phyloP scores from a whole-genome alignment of 2,797 vertebrate species.

The Sphenodon punctatus region DNA sequence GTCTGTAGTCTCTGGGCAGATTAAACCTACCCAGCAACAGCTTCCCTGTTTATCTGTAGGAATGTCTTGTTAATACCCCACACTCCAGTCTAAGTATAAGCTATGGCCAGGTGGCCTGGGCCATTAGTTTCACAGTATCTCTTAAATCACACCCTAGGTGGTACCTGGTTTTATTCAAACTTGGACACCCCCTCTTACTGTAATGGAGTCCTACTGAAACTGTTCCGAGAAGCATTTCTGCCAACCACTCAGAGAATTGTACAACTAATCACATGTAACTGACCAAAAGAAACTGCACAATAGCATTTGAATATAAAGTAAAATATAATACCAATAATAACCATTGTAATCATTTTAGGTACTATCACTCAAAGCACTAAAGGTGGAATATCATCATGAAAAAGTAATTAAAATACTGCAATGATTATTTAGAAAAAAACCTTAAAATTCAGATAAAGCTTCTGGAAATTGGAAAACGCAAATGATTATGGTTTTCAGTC shows the following conservation, averaged over 20 bases:
- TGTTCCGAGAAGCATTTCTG: no score
- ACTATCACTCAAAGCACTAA: neutral
- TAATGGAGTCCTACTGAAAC: no score
- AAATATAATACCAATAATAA: neutral
- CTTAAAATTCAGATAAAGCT: neutral
- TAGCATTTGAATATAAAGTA: neutral
- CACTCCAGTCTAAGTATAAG: no score
- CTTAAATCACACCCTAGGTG: no score
- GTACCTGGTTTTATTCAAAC: no score
- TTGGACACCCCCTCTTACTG: no score
- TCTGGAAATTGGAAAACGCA: neutral
- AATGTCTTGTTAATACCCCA: no score
- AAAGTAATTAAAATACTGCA: conserved; percentile 16
- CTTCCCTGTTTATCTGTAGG: no score
- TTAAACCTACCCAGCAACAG: no score
- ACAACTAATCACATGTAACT: neutral
- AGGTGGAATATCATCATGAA: neutral
- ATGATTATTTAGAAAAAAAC: neutral
- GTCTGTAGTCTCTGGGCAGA: no score
- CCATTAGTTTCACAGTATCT: no score
- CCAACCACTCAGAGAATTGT: neutral
- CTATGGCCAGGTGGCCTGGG: no score
- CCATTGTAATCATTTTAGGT: neutral
- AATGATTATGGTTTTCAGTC: neutral
- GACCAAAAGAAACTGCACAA: neutral